These are phyloP conservation scores for Leptinotarsa lineolata DNA, from an alignment of 1,140 invertebrate genomes.

Conservation along the genomic window DNA sequence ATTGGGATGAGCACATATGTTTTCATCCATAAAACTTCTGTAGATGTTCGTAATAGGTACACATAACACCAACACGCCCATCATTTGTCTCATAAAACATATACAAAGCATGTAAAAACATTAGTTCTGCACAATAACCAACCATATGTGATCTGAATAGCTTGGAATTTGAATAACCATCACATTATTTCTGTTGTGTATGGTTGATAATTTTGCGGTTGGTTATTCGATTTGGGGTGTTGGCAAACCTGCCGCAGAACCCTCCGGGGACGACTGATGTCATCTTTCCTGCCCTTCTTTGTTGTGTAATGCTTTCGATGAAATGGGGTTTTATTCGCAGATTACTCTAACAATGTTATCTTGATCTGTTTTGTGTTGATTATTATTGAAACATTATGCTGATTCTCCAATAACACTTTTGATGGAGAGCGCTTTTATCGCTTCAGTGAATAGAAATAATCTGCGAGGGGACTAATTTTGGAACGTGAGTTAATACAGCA, in stretches of 20 bases:
- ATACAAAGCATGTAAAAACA: slow-evolving; percentile 6
- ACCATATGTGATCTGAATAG: not conserved
- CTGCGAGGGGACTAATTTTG: slow-evolving; percentile 1
- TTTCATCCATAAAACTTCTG: not conserved
- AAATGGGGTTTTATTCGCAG: slow-evolving; percentile 35
- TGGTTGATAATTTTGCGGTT: slow-evolving; percentile 8
- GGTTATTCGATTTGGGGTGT: slow-evolving; percentile 2
- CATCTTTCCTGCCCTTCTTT: slow-evolving; percentile 30
- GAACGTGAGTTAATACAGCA: not conserved
- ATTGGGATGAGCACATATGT: not conserved
- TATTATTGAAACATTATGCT: slow-evolving; percentile 38
- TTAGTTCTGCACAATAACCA: not conserved
- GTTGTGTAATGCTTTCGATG: slow-evolving; percentile 27
- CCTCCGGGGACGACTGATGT: slow-evolving; percentile 27
- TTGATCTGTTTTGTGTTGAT: slow-evolving; percentile 32
- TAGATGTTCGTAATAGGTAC: not conserved
- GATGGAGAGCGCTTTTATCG: not conserved
- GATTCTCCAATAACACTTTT: slow-evolving; percentile 33
- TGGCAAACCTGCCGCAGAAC: not conserved
- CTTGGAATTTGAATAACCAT: slow-evolving; percentile 17
- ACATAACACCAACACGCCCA: not conserved
- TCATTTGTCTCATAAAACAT: not conserved
- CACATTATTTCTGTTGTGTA: slow-evolving; percentile 1
- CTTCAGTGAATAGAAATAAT: not conserved
- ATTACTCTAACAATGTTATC: slow-evolving; percentile 37